Conservation (phyloP, 2,888 invertebrate genomes). For the Graphium colonna region DNA sequence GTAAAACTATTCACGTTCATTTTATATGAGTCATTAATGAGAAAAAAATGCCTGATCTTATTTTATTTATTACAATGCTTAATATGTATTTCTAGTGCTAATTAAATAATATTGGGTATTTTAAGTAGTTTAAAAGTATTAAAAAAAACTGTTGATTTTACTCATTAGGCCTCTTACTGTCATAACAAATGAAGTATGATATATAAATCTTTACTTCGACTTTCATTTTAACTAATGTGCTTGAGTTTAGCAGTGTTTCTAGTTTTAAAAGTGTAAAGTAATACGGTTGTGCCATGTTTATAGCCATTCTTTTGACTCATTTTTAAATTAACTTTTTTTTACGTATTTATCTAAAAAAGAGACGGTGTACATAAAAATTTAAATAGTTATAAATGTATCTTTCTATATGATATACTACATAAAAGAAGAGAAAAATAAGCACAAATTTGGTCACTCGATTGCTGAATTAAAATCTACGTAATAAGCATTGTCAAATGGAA, state of each 20-base stretch:
- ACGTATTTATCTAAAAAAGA: not conserved
- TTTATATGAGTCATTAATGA: not conserved
- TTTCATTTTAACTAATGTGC: not conserved
- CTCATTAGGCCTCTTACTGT: no score
- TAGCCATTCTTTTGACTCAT: not conserved
- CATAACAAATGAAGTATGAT: not conserved
- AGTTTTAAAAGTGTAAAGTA: not conserved
- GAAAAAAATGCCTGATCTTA: no score
- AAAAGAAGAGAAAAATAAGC: conserved; percentile 19
- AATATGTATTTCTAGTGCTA: no score
- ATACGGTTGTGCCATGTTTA: not conserved
- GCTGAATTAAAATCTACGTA: conserved; percentile 19
- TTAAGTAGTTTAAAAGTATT: no score
- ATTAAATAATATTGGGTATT: no score
- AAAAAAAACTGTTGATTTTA: no score
- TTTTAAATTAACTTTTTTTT: not conserved
- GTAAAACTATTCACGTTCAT: not conserved
- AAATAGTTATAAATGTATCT: conserved; percentile 7
- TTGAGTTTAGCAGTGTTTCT: not conserved
- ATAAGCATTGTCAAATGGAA: conserved; percentile 18
- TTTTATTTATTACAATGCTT: no score
- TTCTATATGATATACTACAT: conserved; percentile 8
- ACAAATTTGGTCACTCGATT: conserved; percentile 21
- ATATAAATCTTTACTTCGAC: not conserved
- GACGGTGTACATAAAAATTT: not conserved